Evolutionary conservation across 2,797 vertebrate genomes (phyloP), one percentile per base, ranked within the genome.

Genomic region (Leptoclinus maculatus): DNA sequence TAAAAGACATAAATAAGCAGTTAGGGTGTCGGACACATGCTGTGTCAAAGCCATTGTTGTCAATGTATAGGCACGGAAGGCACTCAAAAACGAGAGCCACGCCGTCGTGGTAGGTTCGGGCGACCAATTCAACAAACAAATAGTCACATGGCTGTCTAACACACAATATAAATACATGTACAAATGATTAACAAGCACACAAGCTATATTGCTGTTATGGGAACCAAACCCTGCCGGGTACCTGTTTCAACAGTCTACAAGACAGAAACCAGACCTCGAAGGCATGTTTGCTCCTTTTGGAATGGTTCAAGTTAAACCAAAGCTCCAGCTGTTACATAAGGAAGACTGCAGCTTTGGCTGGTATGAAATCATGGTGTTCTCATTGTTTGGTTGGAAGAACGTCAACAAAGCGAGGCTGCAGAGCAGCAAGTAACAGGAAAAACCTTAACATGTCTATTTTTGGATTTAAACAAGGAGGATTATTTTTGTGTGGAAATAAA

Each of bases 201-300:
- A 69, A 0, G 23, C n/a, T 60, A 11, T 7, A 0, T 11, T 58
- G 71, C 36, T 59, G 51, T 60, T 32, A 66, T 77, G 62, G 80
- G 66, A 86, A 74, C 73, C 57, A 41, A 25, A 51, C 23, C 19
- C 11, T 54, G 51, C 36, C 34, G 16, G 51, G 14, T 65, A 59
- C 29, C 32, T 72, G 38, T 25, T 54, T 64, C 56, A 78, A 51
- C 57, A 80, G 60, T 27, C 19, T 2, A 3, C 25, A 1, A 25
- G 67, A 85, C 59, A 73, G 36, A 72, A 4, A 32, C 19, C 77
- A 73, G 77, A 64, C 32, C 56, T 78, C 53, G 25, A 49, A 51
- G 21, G 7, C 43, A 1, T 47, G 60, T 69, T 53, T 76, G 43
- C 47, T 49, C n/a, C 21, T 76, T 51, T 39, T 56, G 53, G 56